These are phyloP conservation scores for Leptatherina wallacei DNA, from an alignment of 2,797 vertebrate genomes.

Conservation along the genomic window DNA sequence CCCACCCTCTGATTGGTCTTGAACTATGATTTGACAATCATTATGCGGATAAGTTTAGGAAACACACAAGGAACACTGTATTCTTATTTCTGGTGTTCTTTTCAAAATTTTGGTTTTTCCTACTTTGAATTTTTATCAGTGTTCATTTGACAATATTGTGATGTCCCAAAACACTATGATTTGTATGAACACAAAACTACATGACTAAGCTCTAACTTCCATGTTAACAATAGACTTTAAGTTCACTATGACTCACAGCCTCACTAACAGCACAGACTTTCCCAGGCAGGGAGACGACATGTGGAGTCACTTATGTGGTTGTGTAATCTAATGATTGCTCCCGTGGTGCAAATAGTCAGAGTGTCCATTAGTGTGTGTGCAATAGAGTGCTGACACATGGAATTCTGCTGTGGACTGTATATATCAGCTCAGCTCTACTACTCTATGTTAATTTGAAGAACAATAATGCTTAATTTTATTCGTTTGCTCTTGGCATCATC, in stretches of 20 bases:
- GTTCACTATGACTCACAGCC: constrained; percentile 17
- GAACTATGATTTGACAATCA: too few species aligned
- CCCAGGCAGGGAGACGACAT: constrained; percentile 22
- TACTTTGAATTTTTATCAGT: background rate
- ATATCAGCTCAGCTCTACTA: background rate
- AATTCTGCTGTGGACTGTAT: background rate
- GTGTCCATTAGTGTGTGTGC: constrained; percentile 17
- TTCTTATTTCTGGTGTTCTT: background rate
- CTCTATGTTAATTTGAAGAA: background rate
- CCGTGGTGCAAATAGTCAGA: constrained; percentile 1
- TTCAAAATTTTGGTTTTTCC: background rate
- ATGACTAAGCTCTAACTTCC: constrained; percentile 14
- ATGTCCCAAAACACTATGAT: background rate
- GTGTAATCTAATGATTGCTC: constrained; percentile 57
- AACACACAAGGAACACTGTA: background rate
- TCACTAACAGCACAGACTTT: constrained; percentile 21
- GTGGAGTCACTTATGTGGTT: constrained; percentile 35
- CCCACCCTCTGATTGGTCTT: too few species aligned
- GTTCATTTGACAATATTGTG: background rate
- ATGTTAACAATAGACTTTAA: background rate
- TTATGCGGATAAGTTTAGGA: too few species aligned
- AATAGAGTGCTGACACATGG: background rate
- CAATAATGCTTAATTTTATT: background rate
- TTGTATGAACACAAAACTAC: background rate
- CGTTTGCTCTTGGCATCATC: background rate